Base-by-base conservation (phyloP, 2,888 invertebrate species). In the Tetrapedia diversipes region DNA sequence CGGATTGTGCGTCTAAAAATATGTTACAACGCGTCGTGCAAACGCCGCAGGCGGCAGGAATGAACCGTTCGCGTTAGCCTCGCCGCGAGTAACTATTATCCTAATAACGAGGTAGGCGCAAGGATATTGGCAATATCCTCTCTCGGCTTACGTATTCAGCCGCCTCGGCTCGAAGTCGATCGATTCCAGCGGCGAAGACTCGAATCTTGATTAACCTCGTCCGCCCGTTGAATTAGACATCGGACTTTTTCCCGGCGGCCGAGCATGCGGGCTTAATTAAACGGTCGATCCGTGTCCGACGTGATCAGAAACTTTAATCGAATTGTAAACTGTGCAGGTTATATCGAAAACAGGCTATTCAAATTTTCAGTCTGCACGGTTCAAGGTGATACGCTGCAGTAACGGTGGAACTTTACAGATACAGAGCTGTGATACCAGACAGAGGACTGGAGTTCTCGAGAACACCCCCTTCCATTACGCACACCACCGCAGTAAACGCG, bases 231-330 rank as follows among this genome's bases (percentile, higher is more conserved):
- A 80, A 74, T 81, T 82, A 80, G 81, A 77, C 79, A 51, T 75
- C 70, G 68, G 73, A 77, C 29, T 71, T 80, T 84, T 85, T 81
- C 80, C 85, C 73, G 75, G 73, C 71, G 79, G 68, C 79, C 75
- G 77, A 80, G 85, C 84, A 87, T 85, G 84, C 79, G 81, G 79
- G 86, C 83, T 90, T 89, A 90, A 90, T 90, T 90, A 89, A 90
- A 89, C 87, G 85, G 79, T 76, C 84, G 66, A 49, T 67, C 49
- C 53, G 19, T 69, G 56, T 41, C 54, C 29, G 51, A 29, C 27
- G 49, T 14, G 24, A 34, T 27, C 10, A 4, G 47, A 49, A 37
- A n/a, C 8, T 1, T 39, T 8, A 11, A 34, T 24, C 49, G 4
- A 1, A 19, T 1, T 10, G 45, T 4, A 1, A 22, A n/a, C 22